Evolutionary conservation across 2,113 vertebrate genomes (phyloP), one percentile per base, ranked within the genome.

Genomic region (Rhynchopsitta pachyrhyncha): DNA sequence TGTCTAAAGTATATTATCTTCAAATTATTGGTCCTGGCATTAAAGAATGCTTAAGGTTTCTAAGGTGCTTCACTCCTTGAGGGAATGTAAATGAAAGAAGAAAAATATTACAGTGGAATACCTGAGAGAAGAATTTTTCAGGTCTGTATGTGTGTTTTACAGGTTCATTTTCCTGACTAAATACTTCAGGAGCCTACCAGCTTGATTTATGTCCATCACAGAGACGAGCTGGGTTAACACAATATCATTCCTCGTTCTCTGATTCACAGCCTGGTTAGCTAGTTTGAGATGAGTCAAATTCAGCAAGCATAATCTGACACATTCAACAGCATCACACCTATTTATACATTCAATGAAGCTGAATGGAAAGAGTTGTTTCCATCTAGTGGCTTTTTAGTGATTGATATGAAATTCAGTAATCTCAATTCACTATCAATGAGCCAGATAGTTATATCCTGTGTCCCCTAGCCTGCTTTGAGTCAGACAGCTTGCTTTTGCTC

Each of bases 21-120:
- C 82, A 96, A 47, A 8, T 79, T 79, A 82, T 94, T 96, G 55
- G 76, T 94, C 31, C 69, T 96, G 80, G 74, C 87, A 89, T 69
- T 63, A 49, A 77, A 86, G 84, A 83, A 74, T 0, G 0, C 70
- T 59, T 15, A n/a, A 59, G 33, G 44, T 50, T 78, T 89, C 53
- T 80, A 74, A 76, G 90, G 53, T 81, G 31, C 55, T 91, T 79
- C 47, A 20, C 70, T 85, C 60, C 67, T 85, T 0, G 0, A 66
- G 31, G 85, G 33, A 80, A 79, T 46, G 53, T 27, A 87, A 91
- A 93, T 55, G 53, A 80, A 92, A 81, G 42, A 78, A 84, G 55
- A 79, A 93, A 77, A 41, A 25, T 66, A 55, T 41, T 80, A 42
- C 7, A 62, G 9, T 81, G 66, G 41, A 78, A 60, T 57, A 41